Evolutionary conservation across 2,113 vertebrate species (phyloP).

Genomic region (Hypanus sabinus): DNA sequence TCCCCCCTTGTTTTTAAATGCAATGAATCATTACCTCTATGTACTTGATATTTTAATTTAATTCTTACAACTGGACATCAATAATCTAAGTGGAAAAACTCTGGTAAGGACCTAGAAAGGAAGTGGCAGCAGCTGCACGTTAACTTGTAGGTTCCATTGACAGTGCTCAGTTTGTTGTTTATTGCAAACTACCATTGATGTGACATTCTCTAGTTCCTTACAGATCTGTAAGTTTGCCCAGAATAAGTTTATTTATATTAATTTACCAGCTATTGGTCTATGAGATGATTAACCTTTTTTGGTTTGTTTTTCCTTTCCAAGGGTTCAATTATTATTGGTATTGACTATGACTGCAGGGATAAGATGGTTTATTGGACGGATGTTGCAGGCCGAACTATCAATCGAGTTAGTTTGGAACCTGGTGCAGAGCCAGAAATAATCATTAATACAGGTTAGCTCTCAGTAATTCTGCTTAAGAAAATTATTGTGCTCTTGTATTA

Average conservation of each 20-base stretch:
- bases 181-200: no score
- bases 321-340: constrained; percentile 92
- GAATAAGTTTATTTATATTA: not conserved
- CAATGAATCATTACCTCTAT: not conserved
- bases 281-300: constrained; percentile 26
- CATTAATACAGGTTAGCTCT: constrained; percentile 67
- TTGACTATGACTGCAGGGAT: constrained; percentile 83
- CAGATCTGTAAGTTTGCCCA: not conserved
- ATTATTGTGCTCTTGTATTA: not conserved
- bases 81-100: no score
- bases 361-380: constrained; percentile 90
- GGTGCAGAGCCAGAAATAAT: constrained; percentile 80
- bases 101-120: no score
- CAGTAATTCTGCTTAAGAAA: not conserved
- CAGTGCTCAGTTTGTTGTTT: no score
- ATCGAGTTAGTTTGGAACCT: constrained; percentile 62
- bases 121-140: no score
- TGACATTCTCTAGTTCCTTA: not conserved
- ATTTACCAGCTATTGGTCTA: not conserved
- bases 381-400: constrained; percentile 79
- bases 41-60: not conserved
- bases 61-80: not conserved
- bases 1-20: not conserved
- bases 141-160: no score
- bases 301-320: constrained; percentile 45